Evolutionary conservation across 1,140 invertebrate genomes (phyloP), one percentile per base, ranked within the genome.

Genomic region (Mamestra configurata): DNA sequence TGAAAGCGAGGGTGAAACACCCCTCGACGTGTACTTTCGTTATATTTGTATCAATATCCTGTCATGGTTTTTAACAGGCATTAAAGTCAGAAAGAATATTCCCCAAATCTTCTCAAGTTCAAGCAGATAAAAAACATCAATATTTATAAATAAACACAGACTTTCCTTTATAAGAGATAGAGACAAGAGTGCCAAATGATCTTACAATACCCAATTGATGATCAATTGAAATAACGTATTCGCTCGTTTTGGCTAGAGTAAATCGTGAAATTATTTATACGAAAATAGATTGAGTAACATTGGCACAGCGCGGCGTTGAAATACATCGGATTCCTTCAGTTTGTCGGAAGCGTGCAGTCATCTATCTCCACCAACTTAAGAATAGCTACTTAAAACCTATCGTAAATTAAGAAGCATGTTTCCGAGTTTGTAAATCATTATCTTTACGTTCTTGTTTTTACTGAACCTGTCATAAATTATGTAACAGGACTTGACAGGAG

Each of bases 391-490:
- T 57, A 75, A 75, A 73, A 75, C 18, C 18, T 15, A 43, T 40
- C 15, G 72, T 76, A 76, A 76, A 61, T 76, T 46, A 43, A 5
- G 24, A 15, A 40, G 11, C 13, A 71, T 81, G 80, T 86, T 92
- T 91, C 89, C 89, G 85, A 79, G 83, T 79, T 82, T 80, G 78
- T 91, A 91, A 89, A 89, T 92, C 86, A 88, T 76, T 77, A 59
- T 75, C 73, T 89, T 88, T 89, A 89, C 80, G 82, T 82, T 75
- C 82, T 85, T 73, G 83, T 86, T 68, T 11, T 27, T 77, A 6
- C 4, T 24, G 31, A 53, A 66, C 22, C 15, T 61, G 27, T 77
- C 75, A 53, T 77, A 68, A 68, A 77, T 68, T 37, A 18, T 53
- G 40, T n/a, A 68, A 77, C 75, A 68, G 75, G 18, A 68, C 61